Conservation (phyloP, 2,113 vertebrate species). For the Rhizomys pruinosus region DNA sequence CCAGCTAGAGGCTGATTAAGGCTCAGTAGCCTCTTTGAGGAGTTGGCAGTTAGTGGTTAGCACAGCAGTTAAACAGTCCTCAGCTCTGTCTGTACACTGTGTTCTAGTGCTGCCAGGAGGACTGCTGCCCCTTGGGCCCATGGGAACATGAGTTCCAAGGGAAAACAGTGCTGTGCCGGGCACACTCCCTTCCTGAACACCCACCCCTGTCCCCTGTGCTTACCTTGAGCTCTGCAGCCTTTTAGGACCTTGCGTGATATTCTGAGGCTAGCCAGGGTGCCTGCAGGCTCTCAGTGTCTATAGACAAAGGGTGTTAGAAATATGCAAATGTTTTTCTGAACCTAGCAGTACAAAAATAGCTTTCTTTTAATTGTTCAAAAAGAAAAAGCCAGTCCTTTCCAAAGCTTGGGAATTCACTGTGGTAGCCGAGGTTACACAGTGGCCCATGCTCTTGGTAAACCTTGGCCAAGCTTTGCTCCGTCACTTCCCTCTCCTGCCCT, state of each 20-base stretch:
- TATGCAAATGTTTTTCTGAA: neutral
- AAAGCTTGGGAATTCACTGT: fast-evolving
- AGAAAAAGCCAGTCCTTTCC: neutral
- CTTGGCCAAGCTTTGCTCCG: neutral
- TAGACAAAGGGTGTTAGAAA: neutral
- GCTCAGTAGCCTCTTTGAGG: neutral
- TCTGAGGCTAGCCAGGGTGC: fast-evolving
- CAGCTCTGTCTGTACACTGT: slow-evolving; percentile 35
- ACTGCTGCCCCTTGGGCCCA: neutral
- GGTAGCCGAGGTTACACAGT: neutral
- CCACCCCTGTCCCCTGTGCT: neutral
- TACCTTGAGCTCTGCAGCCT: slow-evolving; percentile 15
- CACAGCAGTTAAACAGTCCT: neutral
- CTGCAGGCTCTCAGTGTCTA: neutral
- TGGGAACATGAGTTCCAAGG: slow-evolving; percentile 39
- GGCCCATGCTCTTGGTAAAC: too few relatives aligned
- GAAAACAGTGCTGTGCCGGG: neutral
- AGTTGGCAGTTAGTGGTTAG: neutral
- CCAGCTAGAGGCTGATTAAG: neutral
- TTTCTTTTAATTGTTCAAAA: neutral
- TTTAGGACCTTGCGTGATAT: neutral
- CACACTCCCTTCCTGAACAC: fast-evolving
- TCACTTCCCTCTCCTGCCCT: too few relatives aligned
- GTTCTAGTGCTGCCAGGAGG: slow-evolving; percentile 12
- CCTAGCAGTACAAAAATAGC: neutral